Base-by-base conservation (phyloP, 2,797 vertebrate species). In the Psittacula derbiana region DNA sequence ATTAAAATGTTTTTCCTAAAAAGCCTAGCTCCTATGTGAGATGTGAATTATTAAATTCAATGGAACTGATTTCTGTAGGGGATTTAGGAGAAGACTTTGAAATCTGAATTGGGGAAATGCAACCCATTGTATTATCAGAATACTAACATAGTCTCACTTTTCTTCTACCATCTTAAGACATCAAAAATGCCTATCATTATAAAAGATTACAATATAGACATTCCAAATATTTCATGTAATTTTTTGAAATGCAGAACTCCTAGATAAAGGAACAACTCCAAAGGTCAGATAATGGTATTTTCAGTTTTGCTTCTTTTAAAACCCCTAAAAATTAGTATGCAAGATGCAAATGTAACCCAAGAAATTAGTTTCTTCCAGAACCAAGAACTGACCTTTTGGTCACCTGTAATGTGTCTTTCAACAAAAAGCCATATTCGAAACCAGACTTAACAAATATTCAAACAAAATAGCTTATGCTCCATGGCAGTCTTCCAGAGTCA, bases 371-470 rank as follows among this genome's bases (percentile, higher is more conserved):
- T 50, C 50, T 89, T 87, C 75, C 46, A 75, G 49, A 86, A 46
- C 40, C 31, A 91, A 5, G 85, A 92, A 60, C 40, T 79, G 80
- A 80, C 46, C 58, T 85, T 90, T 83, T 89, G 40, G 66, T 88
- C 50, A 76, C 36, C 16, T 44, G 4, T 60, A 79, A 28, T n/a
- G 16, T 49, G 43, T 58, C 70, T 85, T 88, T 66, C 75, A 86
- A 84, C 64, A 95, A 94, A 92, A 97, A 50, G 28, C 81, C 49
- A 53, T 83, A 40, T 86, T 93, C 71, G 92, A 96, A 95, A 85
- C 28, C 13, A 75, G 75, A 88, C 15, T 76, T 65, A 50, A 53
- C 17, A 93, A 65, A 87, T 58, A 74, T 16, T 47, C 41, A 40
- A 90, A 58, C 49, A 41, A 73, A 88, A 86, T 47, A 67, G 21